A percentile compares a stretch with the other conserved stretches of the same genome.
These are phyloP conservation scores for Polydrusus cervinus DNA, from an alignment of 2,888 invertebrate genomes.

Conservation along the genomic window DNA sequence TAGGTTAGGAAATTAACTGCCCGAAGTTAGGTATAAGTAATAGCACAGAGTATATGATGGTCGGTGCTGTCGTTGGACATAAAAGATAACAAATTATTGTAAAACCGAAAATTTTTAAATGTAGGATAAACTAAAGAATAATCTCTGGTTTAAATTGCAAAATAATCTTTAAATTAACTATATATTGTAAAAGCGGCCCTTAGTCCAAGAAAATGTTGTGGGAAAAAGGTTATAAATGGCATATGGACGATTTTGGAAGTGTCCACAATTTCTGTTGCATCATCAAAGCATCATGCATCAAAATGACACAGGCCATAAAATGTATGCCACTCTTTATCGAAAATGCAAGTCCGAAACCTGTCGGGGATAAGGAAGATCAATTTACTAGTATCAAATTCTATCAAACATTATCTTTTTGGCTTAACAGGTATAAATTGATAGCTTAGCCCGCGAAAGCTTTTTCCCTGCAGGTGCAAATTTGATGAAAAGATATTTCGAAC, in stretches of 20 bases:
- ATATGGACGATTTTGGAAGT: neutral
- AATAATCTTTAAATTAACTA: too few relatives aligned
- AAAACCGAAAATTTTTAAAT: too few relatives aligned
- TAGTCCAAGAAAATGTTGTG: too few relatives aligned
- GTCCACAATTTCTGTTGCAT: conserved; percentile 13
- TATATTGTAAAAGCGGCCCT: too few relatives aligned
- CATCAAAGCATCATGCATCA: conserved; percentile 14
- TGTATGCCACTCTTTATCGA: conserved; percentile 27
- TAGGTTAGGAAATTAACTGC: too few relatives aligned
- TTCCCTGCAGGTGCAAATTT: conserved; percentile 16
- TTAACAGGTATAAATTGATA: conserved; percentile 30
- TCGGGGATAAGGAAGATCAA: conserved; percentile 15
- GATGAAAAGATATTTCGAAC: neutral
- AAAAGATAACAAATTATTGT: too few relatives aligned
- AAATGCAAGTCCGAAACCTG: conserved; percentile 19
- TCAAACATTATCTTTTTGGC: conserved; percentile 10
- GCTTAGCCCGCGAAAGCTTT: conserved; percentile 18
- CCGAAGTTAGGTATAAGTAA: too few relatives aligned
- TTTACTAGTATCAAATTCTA: conserved; percentile 28
- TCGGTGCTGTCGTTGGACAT: too few relatives aligned
- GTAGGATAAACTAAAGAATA: too few relatives aligned
- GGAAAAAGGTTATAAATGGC: too few relatives aligned
- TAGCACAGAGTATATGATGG: too few relatives aligned
- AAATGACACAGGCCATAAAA: conserved; percentile 26
- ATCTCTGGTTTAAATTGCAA: too few relatives aligned